Base-by-base conservation (phyloP, 2,888 invertebrate species). In the Frankliniella fusca region DNA sequence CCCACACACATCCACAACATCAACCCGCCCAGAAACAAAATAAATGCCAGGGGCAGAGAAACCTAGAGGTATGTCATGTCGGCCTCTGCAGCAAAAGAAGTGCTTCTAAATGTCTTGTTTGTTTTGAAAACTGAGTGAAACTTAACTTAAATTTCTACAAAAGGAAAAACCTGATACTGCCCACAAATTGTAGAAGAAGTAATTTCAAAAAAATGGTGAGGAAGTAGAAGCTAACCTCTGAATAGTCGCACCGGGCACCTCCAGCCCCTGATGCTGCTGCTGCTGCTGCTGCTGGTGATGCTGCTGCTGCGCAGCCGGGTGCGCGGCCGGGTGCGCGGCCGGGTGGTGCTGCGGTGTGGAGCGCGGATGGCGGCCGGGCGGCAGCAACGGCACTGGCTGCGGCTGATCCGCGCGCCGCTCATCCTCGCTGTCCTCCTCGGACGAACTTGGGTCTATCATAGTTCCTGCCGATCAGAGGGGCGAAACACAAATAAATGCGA, bases 361-460 rank as follows among this genome's bases (percentile, higher is more conserved):
- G 85, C 88, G 88, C 85, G 88, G 87, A 83, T 85, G 85, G 80
- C 86, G 85, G 70, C 82, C 83, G 84, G 87, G 85, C 27, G 80
- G 81, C 79, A 80, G 82, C 23, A 80, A 80, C 83, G 54, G 84
- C 85, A 83, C 84, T 85, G 84, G 84, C 85, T 85, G 83, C 86
- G 85, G 70, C 70, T 76, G 23, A 12, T 27, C 70, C 27, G 70
- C 70, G 9, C 70, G 70, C 88, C 94, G 94, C 89, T 97, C 97
- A 89, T 96, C 97, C 86, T 97, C 97, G 86, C 94, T 96, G 88
- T 97, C 97, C 89, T 97, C 97, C 89, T 97, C 97, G 84, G 97
- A 97, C 85, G 97, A 97, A 89, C 97, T 97, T 85, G 97, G 97
- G 88, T 97, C 97, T 88, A 97, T 96, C 97, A 97, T 97, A 27